Percentiles rank a stretch among this genome's conserved stretches.
phyloP scores from a whole-genome alignment of 2,113 vertebrate genomes.

The Brienomyrus longianalis region DNA sequence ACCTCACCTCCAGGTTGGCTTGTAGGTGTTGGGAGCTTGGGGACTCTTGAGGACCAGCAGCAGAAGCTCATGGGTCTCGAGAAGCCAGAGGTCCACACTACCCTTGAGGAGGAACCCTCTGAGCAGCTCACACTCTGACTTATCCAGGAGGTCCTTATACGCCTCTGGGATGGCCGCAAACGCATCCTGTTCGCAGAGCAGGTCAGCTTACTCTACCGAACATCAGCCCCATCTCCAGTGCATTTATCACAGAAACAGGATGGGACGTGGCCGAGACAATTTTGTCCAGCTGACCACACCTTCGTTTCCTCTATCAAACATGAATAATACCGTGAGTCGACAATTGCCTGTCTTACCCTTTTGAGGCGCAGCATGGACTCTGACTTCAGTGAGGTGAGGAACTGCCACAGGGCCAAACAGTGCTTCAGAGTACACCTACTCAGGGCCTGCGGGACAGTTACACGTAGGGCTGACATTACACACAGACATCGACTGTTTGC shows the following conservation, averaged over 20 bases:
- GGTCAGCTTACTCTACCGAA: background rate
- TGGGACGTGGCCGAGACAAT: background rate
- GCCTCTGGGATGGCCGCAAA: conserved; percentile 59
- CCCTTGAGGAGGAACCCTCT: conserved; percentile 64
- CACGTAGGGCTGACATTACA: background rate
- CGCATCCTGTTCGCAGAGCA: conserved; percentile 67
- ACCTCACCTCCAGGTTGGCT: conserved; percentile 69
- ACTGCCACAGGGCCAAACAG: conserved; percentile 76
- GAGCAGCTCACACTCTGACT: conserved; percentile 54
- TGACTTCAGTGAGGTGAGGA: conserved; percentile 77
- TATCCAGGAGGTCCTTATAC: conserved; percentile 62
- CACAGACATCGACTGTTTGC: background rate
- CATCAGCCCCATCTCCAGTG: background rate
- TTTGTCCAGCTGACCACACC: background rate
- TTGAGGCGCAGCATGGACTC: conserved; percentile 76
- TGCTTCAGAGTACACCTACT: conserved; percentile 71
- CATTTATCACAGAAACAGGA: background rate
- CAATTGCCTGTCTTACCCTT: conserved; percentile 55
- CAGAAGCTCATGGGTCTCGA: conserved; percentile 88
- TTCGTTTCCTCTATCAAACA: background rate
- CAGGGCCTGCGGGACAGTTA: conserved; percentile 59
- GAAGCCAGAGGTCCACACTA: conserved; percentile 70
- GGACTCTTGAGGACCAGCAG: conserved; percentile 62
- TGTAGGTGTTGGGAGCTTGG: conserved; percentile 51
- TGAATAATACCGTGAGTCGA: background rate